Evolutionary conservation across 2,797 vertebrate genomes (phyloP), one percentile per base, ranked within the genome.

Genomic region (Alcedo atthis): DNA sequence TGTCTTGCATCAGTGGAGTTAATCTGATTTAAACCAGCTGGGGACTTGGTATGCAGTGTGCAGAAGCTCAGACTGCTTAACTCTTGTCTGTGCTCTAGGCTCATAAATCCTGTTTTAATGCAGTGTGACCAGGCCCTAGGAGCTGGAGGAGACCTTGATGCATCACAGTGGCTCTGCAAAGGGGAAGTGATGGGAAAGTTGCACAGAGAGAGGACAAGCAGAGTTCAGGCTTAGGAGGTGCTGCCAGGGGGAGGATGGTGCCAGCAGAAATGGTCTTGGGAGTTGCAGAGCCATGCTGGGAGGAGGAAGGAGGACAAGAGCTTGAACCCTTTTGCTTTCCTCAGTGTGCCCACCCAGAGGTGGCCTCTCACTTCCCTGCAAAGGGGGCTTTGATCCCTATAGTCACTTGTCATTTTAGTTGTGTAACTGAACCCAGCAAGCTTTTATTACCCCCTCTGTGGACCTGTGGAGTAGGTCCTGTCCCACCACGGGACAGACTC

Each of bases 11-110:
- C 89, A 89, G 89, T 73, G 63, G 82, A 95, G 70, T 92, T 94
- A 94, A 94, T 89, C 84, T 95, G 91, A 96, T 94, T 95, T 94
- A 95, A 93, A 87, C 74, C 91, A 94, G 87, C 92, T 94, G 80
- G 74, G 87, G 77, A 86, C 43, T 87, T 92, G 91, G 92, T 94
- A 95, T 95, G 94, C 89, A 83, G 91, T 13, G 5, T 53, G 30
- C 91, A 85, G 82, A 85, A 91, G 87, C 83, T 66, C 82, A 79
- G 87, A 76, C 91, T 89, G 89, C 89, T 17, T 93, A 94, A 93
- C 85, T 92, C 89, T 84, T 85, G 87, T 81, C 89, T 91, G 67
- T 76, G 85, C 82, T 89, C 5, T 2, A 63, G 63, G 87, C 91
- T 87, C 89, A 67, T 94, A 95, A 95, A 92, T 95, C 77, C 55